Base-by-base conservation (phyloP, 2,113 vertebrate species). In the Axis porcinus region DNA sequence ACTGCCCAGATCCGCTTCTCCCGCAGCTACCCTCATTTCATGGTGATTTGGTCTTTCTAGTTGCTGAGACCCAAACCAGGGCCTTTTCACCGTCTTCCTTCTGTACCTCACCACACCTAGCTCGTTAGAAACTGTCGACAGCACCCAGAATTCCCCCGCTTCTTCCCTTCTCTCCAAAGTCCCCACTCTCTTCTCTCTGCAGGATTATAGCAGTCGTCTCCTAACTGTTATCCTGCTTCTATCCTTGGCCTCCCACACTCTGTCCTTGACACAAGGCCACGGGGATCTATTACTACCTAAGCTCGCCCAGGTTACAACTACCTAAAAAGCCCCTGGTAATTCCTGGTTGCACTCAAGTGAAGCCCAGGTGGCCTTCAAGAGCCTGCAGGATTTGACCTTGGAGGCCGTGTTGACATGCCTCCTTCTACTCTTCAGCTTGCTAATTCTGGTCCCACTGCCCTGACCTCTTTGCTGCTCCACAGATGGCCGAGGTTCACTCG, bases 371-470 rank as follows among this genome's bases (percentile, higher is more conserved):
- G 43, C 13, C 6, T 21, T 47, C 30, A 2, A 19, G 40, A n/a
- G 11, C 28, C n/a, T 21, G 6, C 10, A 12, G 16, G 8, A 43
- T 4, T 74, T 43, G 47, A 58, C 9, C 47, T 50, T 52, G 43
- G 13, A 0, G 67, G 67, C 16, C 1, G 0, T 23, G 40, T 43
- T 5, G 2, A 15, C 40, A 11, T 79, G 27, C 74, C 30, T 25
- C 23, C 15, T 60, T 47, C 89, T 33, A 30, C 15, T 25, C 43
- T 50, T 70, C 70, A 12, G 58, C 54, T 52, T 14, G 33, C 54
- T 57, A 36, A 10, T 27, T 60, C 87, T 60, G 54, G 62, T 60
- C 36, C 78, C 4, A 4, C n/a, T 11, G 13, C 3, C 4, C 21
- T 86, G 52, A n/a, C 86, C 23, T 58, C 67, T 58, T 74, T 57